These are phyloP conservation scores for Perdita meconis DNA, from an alignment of 2,888 invertebrate species.

Conservation along the genomic window DNA sequence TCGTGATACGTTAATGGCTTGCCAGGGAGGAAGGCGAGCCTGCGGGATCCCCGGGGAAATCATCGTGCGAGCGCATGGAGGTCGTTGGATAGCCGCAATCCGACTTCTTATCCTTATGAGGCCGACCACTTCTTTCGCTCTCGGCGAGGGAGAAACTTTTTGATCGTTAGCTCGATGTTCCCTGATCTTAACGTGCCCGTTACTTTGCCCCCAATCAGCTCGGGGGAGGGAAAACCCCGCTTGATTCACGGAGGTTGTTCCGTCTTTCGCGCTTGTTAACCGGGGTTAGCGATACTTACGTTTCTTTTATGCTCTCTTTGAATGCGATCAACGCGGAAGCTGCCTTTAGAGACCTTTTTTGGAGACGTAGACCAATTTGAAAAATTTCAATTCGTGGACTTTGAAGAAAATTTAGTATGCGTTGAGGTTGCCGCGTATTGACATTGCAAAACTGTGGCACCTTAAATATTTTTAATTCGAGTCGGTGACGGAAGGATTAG, in stretches of 20 bases:
- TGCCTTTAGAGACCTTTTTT: not conserved
- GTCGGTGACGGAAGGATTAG: too few relatives aligned
- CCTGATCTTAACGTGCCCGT: slow-evolving; percentile 30
- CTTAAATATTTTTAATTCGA: too few relatives aligned
- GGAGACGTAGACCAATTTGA: not conserved
- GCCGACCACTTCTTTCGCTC: slow-evolving; percentile 40
- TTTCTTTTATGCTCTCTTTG: not conserved
- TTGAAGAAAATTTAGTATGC: too few relatives aligned
- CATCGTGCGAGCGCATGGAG: slow-evolving; percentile 50
- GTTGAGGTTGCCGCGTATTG: too few relatives aligned
- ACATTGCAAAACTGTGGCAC: too few relatives aligned
- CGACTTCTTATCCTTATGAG: slow-evolving; percentile 41
- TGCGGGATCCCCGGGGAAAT: slow-evolving; percentile 64
- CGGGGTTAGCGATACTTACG: not conserved
- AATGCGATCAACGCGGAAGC: not conserved
- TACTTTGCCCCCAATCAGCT: slow-evolving; percentile 21
- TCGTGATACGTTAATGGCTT: slow-evolving; percentile 55
- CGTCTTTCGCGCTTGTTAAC: not conserved
- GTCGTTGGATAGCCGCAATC: slow-evolving; percentile 38
- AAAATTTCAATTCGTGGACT: not conserved
- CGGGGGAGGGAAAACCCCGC: slow-evolving; percentile 9
- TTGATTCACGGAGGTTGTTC: not conserved
- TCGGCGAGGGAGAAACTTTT: slow-evolving; percentile 15
- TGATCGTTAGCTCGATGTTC: slow-evolving; percentile 25
- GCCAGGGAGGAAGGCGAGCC: slow-evolving; percentile 39